A percentile compares a stretch with the other conserved stretches of the same genome.
phyloP scores from a whole-genome alignment of 2,113 vertebrate genomes.

The Chaetorhynchus papuensis region DNA sequence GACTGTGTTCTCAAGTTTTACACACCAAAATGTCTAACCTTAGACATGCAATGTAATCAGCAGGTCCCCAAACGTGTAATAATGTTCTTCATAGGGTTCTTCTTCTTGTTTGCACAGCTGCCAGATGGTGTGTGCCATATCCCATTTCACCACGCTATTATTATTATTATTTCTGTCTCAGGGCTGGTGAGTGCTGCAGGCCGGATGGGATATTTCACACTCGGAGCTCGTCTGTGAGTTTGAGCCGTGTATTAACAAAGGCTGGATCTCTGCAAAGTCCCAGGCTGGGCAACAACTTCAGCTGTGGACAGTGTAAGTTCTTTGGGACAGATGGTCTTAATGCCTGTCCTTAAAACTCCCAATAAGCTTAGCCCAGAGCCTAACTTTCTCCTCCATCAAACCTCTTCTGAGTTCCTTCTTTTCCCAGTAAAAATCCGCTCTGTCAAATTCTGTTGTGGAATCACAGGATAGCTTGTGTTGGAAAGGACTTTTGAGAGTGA shows the following conservation, averaged over 20 bases:
- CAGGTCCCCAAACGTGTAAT: constrained; percentile 62
- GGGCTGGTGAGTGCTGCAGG: constrained; percentile 49
- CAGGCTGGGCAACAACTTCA: not conserved
- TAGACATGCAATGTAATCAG: constrained; percentile 62
- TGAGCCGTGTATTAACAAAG: constrained; percentile 1
- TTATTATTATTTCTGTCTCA: constrained; percentile 63
- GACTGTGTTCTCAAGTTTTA: constrained; percentile 50
- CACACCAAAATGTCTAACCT: constrained; percentile 52
- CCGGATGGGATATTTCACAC: constrained; percentile 49
- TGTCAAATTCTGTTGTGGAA: not conserved
- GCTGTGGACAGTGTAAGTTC: not conserved
- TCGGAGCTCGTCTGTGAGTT: constrained; percentile 13
- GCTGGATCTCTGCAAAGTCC: not conserved
- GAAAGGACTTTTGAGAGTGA: not conserved
- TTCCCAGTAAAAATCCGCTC: not conserved
- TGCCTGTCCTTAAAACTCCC: not conserved
- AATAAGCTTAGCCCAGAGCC: not conserved
- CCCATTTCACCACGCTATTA: constrained; percentile 61
- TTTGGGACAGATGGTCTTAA: not conserved
- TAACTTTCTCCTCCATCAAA: not conserved
- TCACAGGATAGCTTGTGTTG: not conserved
- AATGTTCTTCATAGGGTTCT: constrained; percentile 55
- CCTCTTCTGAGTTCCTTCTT: not conserved
- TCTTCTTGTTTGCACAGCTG: constrained; percentile 77
- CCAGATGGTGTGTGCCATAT: constrained; percentile 63